These are phyloP conservation scores for Ctenoplectra terminalis DNA, from an alignment of 1,140 invertebrate species.

Conservation along the genomic window DNA sequence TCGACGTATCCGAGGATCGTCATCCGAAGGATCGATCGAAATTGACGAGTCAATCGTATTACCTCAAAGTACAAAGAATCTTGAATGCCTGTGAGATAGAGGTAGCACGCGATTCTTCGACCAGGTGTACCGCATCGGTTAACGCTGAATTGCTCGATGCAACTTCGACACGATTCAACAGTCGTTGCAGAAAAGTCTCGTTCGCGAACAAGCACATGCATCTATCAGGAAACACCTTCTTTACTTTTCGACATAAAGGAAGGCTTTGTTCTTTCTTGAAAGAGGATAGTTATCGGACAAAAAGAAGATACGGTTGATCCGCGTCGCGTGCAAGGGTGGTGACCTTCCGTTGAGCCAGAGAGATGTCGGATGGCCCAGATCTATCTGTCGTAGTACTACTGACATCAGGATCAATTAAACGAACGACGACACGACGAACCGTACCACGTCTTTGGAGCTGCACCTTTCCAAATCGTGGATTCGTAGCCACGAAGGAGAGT, in stretches of 20 bases:
- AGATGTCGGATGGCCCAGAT: neutral
- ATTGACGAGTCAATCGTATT: neutral
- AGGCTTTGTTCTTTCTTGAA: neutral
- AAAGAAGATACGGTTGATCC: neutral
- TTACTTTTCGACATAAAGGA: neutral
- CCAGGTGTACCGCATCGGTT: neutral
- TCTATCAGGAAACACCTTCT: neutral
- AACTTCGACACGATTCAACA: slow-evolving; percentile 34
- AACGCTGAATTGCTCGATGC: neutral
- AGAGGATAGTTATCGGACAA: neutral
- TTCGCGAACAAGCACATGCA: neutral
- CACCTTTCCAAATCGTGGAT: too few relatives aligned
- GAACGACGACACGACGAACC: neutral
- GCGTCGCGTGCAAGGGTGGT: slow-evolving; percentile 24
- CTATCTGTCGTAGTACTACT: neutral
- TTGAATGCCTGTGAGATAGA: neutral
- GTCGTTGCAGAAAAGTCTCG: neutral
- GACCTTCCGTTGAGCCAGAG: slow-evolving; percentile 13
- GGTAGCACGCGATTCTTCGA: neutral
- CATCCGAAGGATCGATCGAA: neutral
- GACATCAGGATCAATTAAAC: neutral
- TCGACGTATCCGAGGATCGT: neutral
- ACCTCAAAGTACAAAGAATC: neutral
- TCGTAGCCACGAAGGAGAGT: neutral
- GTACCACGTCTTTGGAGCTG: neutral